Evolutionary conservation across 2,113 vertebrate species (phyloP).

Genomic region (Nipponia nippon): DNA sequence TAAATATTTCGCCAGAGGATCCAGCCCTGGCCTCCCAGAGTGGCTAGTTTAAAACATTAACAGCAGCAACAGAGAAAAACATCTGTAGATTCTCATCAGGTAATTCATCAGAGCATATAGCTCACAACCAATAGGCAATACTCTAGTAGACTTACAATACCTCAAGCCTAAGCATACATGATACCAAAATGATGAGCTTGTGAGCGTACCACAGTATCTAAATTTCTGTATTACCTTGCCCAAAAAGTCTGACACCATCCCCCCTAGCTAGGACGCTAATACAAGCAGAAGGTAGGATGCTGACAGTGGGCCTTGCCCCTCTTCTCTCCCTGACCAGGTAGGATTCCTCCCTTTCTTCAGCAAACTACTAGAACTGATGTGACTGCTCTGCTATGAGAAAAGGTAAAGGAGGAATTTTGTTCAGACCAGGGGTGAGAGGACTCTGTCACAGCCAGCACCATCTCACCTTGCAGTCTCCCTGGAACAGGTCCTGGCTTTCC

Average conservation of each 20-base stretch:
- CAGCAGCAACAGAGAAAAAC: background rate
- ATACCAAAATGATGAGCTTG: background rate
- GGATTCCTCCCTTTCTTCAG: background rate
- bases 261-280: background rate
- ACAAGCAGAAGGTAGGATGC: background rate
- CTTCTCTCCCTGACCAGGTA: background rate
- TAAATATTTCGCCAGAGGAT: background rate
- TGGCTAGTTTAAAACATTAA: background rate
- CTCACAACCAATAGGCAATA: background rate
- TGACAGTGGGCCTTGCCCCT: background rate
- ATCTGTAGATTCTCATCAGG: background rate
- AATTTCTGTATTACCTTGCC: background rate
- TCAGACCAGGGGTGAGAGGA: background rate
- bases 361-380: background rate
- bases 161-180: background rate
- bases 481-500: background rate
- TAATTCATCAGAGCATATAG: background rate
- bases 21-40: background rate
- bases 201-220: fast-evolving
- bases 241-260: background rate
- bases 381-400: background rate
- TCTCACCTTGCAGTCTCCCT: background rate
- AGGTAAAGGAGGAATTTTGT: background rate
- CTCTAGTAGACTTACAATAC: background rate
- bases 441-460: background rate